These are phyloP conservation scores for Zosterops pallidus DNA, from an alignment of 2,113 vertebrate species.

Conservation along the genomic window DNA sequence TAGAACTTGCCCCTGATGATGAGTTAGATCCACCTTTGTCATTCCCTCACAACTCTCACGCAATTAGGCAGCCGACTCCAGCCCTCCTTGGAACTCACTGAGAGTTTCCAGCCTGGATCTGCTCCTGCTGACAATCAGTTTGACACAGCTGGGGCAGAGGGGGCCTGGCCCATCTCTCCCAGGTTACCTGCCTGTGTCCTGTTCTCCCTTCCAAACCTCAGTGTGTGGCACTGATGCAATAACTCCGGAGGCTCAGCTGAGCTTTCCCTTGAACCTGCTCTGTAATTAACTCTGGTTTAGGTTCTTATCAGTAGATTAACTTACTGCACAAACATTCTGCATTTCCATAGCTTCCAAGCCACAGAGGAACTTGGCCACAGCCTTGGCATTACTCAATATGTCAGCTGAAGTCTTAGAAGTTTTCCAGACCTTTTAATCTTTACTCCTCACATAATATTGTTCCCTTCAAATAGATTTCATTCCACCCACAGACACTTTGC, in stretches of 20 bases:
- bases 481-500: neutral
- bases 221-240: neutral
- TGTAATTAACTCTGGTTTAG: constrained; percentile 44
- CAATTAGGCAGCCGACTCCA: neutral
- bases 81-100: neutral
- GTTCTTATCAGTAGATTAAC: constrained; percentile 55
- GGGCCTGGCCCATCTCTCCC: neutral
- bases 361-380: neutral
- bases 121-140: neutral
- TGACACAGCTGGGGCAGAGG: neutral
- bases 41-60: neutral
- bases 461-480: neutral
- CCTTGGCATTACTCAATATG: neutral
- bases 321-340: constrained; percentile 8
- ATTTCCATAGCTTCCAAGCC: constrained; percentile 41
- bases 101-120: neutral
- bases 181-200: neutral
- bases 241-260: neutral
- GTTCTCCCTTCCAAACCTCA: neutral
- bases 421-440: constrained; percentile 48
- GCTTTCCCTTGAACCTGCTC: constrained; percentile 36
- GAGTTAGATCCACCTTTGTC: constrained; percentile 5
- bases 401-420: constrained; percentile 23
- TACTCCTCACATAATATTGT: neutral
- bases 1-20: constrained; percentile 54